Conservation (phyloP, 2,113 vertebrate species). For the Kryptolebias marmoratus region DNA sequence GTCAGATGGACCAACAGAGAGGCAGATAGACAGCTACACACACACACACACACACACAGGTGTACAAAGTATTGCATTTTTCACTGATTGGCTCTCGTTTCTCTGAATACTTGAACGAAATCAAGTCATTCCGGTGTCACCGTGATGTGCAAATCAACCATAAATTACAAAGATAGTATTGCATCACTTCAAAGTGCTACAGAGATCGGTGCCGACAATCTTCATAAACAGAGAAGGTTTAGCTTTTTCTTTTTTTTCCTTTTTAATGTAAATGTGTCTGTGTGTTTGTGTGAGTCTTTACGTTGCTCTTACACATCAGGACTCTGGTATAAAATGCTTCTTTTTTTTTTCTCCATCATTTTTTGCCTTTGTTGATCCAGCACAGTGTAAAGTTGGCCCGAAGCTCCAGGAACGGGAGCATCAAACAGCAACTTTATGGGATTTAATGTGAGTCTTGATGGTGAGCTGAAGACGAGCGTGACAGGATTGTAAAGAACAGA, state of each 20-base stretch:
- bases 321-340: constrained; percentile 16
- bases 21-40: constrained; percentile 45
- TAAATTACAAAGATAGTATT: constrained; percentile 79
- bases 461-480: background rate
- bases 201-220: constrained; percentile 73
- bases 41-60: constrained; percentile 40
- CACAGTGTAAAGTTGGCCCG: constrained; percentile 41
- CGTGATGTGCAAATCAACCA: constrained; percentile 74
- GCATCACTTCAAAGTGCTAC: constrained; percentile 85
- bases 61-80: constrained; percentile 84
- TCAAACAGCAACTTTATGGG: constrained; percentile 14
- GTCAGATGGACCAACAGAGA: constrained; percentile 48
- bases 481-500: constrained; percentile 17
- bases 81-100: constrained; percentile 59
- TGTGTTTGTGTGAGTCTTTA: constrained; percentile 18
- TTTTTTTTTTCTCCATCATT: background rate
- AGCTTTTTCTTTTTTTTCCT: constrained; percentile 2
- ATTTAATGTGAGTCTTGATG: background rate
- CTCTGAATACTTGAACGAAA: constrained; percentile 39
- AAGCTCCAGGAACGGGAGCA: constrained; percentile 34
- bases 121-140: constrained; percentile 50
- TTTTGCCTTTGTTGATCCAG: constrained; percentile 60
- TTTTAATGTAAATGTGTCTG: background rate
- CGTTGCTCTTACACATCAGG: constrained; percentile 1
- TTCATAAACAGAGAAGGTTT: constrained; percentile 49